Evolutionary conservation across 2,113 vertebrate species (phyloP), one percentile per base, ranked within the genome.

Genomic region (Puntigrus tetrazona): DNA sequence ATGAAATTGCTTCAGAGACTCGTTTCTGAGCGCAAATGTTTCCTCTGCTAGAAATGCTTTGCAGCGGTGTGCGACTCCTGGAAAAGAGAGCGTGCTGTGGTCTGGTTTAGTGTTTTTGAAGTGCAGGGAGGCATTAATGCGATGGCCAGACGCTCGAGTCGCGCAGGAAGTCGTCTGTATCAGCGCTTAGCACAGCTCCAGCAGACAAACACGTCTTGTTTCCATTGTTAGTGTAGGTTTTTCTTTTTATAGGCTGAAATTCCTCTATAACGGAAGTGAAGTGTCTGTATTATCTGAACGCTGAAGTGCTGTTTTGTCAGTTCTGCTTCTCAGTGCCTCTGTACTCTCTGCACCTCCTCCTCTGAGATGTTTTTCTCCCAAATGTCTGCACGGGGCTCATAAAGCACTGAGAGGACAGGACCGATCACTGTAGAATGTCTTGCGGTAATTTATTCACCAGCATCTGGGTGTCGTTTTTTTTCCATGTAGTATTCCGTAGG

Each of bases 281-380:
- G 16, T 80, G 41, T 27, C 9, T 59, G 11, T 50, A 61, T 61
- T 34, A 78, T 89, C 78, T 81, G 89, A 88, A 90, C 90, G 91
- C 87, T 88, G 89, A 89, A 90, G 41, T 65, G 78, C 36, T 31
- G 79, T 65, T 65, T 59, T 29, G 59, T 79, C 36, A 43, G 52
- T 57, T 7, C 52, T n/a, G 52, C 52, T 57, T 57, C 52, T n/a
- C 52, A 57, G 20, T 25, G 52, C 88, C 86, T 92, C 91, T 92
- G 89, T 91, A 89, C 90, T 88, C 87, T 91, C 90, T 91, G 88
- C 90, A 57, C 52, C 52, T 88, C 90, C 91, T 89, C 88, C 88
- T 89, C 86, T 80, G 77, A 87, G 88, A 52, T 88, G 36, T 88
- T 90, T 87, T 43, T 86, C 86, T 90, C 67, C 55, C 55, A 31